Base-by-base conservation (phyloP, 2,113 vertebrate genomes). In the Morone saxatilis region DNA sequence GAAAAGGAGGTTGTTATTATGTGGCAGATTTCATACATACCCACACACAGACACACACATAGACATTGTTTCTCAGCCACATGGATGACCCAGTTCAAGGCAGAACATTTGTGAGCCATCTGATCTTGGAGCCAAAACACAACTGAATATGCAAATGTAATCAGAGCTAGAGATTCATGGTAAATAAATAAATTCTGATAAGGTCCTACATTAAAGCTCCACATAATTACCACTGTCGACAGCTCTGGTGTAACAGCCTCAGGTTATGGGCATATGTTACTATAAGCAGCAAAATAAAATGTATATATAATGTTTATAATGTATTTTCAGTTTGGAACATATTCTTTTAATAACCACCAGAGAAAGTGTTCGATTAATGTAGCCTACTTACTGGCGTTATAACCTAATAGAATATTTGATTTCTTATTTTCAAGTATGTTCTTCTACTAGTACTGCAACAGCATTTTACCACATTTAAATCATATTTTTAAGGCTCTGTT, bases 81-180 rank as follows among this genome's bases (percentile, higher is more conserved):
- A 83, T 78, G 86, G 70, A 80, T 91, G 88, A 92, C 92, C 93
- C 91, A 94, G 80, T 93, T 93, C 78, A 86, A 71, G 71, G 54
- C 84, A 71, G 67, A 90, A 80, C 80, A 83, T 89, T 88, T 84
- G 48, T 82, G 63, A 88, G 81, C 86, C 83, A 91, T 92, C 86
- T 89, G 85, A 93, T 93, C 81, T 85, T 38, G 63, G 76, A 88
- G 80, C 82, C 79, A 85, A 86, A 86, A 86, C 84, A 81, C 84
- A 86, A 88, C 63, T 76, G 70, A 86, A 73, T 84, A 91, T 92
- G 79, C 66, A 87, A 90, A 93, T 91, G 83, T 85, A 81, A 91
- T 87, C 88, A 86, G 81, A 65, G 75, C 78, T 68, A 53, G 45
- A 83, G 83, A 91, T 82, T 85, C 65, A 71, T 84, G 87, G 87